A percentile compares a stretch with the other conserved stretches of the same genome.
Conservation (phyloP, 2,888 invertebrate genomes). For the Epinotia brunnichana region DNA sequence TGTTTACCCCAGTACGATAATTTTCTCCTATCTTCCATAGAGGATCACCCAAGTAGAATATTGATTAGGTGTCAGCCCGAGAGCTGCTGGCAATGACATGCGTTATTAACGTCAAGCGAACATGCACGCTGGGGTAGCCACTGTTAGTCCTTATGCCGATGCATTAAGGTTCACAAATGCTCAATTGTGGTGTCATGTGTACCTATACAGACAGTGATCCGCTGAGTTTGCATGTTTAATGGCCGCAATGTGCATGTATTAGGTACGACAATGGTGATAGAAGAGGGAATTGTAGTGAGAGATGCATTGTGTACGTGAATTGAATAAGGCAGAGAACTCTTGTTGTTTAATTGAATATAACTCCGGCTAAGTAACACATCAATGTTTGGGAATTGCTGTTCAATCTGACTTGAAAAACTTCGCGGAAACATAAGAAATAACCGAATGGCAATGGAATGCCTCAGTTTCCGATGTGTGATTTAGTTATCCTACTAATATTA, state of each 20-base stretch:
- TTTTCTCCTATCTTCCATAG: not conserved
- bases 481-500: too few relatives aligned
- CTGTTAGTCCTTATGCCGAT: not conserved
- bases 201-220: not conserved
- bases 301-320: not conserved
- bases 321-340: not conserved
- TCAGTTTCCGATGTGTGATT: too few relatives aligned
- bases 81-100: conserved; percentile 17
- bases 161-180: not conserved
- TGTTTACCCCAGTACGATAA: not conserved
- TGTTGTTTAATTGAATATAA: not conserved
- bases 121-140: not conserved
- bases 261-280: not conserved
- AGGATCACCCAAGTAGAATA: conserved; percentile 17
- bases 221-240: conserved; percentile 4
- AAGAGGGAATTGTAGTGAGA: not conserved
- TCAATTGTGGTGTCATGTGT: not conserved
- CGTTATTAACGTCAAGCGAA: conserved; percentile 12
- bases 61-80: conserved; percentile 29
- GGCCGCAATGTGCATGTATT: not conserved
- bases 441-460: too few relatives aligned
- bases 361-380: not conserved
- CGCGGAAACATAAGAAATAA: too few relatives aligned
- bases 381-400: not conserved
- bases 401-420: not conserved